Conservation (phyloP, 2,888 invertebrate genomes). For the Drosophila koepferae region DNA sequence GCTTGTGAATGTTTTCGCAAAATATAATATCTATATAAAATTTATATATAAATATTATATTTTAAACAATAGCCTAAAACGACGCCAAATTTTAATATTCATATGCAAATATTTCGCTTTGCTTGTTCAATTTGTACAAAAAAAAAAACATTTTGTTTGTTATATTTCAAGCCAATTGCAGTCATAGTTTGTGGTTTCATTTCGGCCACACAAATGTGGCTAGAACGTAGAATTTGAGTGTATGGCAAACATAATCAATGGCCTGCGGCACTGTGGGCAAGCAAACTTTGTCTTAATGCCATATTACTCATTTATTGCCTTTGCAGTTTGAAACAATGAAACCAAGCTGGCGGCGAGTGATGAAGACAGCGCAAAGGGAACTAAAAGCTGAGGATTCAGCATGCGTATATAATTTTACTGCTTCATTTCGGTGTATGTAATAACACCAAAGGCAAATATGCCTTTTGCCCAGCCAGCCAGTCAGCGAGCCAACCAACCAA, state of each 20-base stretch:
- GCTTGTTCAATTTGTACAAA: not conserved
- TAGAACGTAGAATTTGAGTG: constrained; percentile 34
- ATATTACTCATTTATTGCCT: constrained; percentile 70
- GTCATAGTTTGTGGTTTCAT: not conserved
- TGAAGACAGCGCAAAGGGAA: not conserved
- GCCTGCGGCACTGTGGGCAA: constrained; percentile 28
- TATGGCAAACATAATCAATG: constrained; percentile 42
- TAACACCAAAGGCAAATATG: constrained; percentile 67
- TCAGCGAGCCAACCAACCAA: not conserved
- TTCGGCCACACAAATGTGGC: not conserved
- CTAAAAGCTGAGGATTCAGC: constrained; percentile 23
- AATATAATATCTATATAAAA: too few relatives aligned
- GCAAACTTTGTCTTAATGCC: constrained; percentile 65
- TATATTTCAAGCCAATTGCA: not conserved
- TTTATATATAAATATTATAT: too few relatives aligned
- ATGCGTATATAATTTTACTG: constrained; percentile 70
- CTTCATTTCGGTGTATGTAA: constrained; percentile 64
- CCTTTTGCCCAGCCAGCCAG: constrained; percentile 31
- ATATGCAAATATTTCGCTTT: not conserved
- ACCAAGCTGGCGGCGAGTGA: not conserved
- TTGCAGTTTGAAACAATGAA: constrained; percentile 61
- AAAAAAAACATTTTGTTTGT: too few relatives aligned
- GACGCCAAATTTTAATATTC: not conserved
- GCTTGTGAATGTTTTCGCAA: too few relatives aligned
- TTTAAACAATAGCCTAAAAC: not conserved